phyloP scores from a whole-genome alignment of 2,113 vertebrate genomes.

The Sander vitreus region DNA sequence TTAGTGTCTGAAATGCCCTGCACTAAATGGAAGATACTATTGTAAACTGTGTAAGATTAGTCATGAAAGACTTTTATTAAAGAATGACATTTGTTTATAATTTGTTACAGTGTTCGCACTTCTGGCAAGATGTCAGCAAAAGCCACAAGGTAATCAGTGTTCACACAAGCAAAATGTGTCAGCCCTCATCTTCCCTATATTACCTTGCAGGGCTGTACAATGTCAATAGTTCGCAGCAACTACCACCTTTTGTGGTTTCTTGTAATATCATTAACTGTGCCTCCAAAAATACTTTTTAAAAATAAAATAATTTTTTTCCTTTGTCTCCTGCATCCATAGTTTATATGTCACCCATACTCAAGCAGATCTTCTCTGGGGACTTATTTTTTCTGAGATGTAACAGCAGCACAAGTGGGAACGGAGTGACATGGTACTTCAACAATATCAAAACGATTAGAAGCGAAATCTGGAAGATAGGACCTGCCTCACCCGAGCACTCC shows the following conservation, averaged over 20 bases:
- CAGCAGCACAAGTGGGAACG: accelerated
- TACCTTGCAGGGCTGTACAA: not conserved
- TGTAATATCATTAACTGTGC: not conserved
- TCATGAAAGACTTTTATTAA: not conserved
- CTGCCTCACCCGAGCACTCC: accelerated
- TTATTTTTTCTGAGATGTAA: conserved; percentile 32
- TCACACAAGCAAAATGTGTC: not conserved
- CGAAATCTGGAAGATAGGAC: not conserved
- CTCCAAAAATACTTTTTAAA: not conserved
- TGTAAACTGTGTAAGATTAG: not conserved
- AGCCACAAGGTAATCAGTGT: conserved; percentile 5
- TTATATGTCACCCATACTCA: accelerated
- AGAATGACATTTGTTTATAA: not conserved
- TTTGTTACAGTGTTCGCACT: conserved; percentile 29
- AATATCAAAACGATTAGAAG: accelerated
- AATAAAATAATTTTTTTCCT: conserved; percentile 3
- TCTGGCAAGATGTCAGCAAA: conserved; percentile 41
- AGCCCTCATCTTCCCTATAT: not conserved
- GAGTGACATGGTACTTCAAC: conserved; percentile 40
- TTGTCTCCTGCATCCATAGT: conserved; percentile 43
- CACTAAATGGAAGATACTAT: not conserved
- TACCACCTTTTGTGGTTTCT: not conserved
- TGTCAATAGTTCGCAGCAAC: not conserved
- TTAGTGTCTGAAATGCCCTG: not conserved
- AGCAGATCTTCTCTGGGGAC: conserved; percentile 42